Evolutionary conservation across 2,888 invertebrate genomes (phyloP), one percentile per base, ranked within the genome.

Genomic region (Drosophila vallismaia): DNA sequence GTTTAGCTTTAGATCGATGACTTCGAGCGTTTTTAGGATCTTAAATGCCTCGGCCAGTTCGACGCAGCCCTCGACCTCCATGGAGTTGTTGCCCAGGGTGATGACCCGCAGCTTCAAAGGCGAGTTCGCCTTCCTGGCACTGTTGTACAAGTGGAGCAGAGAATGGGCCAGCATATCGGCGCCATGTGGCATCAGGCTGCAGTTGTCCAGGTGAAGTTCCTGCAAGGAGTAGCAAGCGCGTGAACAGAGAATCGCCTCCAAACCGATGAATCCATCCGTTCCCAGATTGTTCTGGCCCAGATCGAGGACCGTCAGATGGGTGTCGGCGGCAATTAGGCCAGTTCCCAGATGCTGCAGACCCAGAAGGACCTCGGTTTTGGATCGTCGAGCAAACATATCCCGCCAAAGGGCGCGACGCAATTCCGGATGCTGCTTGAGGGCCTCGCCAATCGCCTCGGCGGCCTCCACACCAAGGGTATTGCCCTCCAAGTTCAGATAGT

Each of bases 171-270:
- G 19, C 19, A 42, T 19, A 19, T 4, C 40, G 40, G 40, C 14
- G 14, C 14, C 40, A 8, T 42, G 40, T 7, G 40, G 40, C 40
- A 19, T 42, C 40, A 42, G 40, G 4, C 40, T 42, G 40, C 40
- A 42, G 40, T 9, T 42, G 8, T 42, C 40, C 14, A 42, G 40
- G 14, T 19, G 40, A 2, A 42, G 40, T n/a, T 42, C 40, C 40
- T 42, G 40, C 8, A 42, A 19, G 4, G 40, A 8, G 40, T 42
- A 42, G 40, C 40, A 42, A 6, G 19, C 14, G 14, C 14, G 9
- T 7, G 40, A 42, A 1, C 14, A 8, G 8, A 42, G 8, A 6
- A 42, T 42, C 8, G 40, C 40, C 6, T 42, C 40, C 40, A 42
- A 4, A 7, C 40, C 40, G 9, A 19, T 42, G 3, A 42, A 42